phyloP scores from a whole-genome alignment of 2,888 invertebrate species.

The Augiades crinisus region DNA sequence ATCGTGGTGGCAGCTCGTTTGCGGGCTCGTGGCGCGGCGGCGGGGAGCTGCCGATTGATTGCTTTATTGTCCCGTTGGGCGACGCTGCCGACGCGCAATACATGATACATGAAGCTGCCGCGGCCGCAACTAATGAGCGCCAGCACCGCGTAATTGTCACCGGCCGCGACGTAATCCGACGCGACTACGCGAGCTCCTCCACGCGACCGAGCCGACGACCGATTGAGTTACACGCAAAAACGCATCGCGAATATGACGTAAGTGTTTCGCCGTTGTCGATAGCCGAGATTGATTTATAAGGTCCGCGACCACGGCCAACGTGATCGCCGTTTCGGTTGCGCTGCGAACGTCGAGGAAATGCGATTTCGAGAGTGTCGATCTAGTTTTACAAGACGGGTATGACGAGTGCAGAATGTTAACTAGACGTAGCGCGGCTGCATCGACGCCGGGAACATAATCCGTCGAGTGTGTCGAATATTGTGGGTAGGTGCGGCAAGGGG shows the following conservation, averaged over 20 bases:
- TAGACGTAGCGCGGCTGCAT: constrained; percentile 32
- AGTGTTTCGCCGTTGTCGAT: constrained; percentile 18
- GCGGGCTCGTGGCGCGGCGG: constrained; percentile 40
- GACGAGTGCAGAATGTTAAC: constrained; percentile 21
- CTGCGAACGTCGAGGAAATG: constrained; percentile 17
- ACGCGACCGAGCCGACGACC: constrained; percentile 38
- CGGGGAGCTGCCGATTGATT: constrained; percentile 66
- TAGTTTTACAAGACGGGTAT: constrained; percentile 20
- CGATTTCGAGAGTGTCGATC: constrained; percentile 17
- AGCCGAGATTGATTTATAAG: constrained; percentile 5
- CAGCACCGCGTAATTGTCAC: constrained; percentile 68
- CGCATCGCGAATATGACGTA: constrained; percentile 50
- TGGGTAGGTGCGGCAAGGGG: constrained; percentile 46
- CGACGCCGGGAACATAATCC: constrained; percentile 40
- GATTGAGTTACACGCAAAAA: constrained; percentile 61
- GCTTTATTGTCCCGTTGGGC: constrained; percentile 71
- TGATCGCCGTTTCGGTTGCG: constrained; percentile 26
- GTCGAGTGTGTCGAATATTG: constrained; percentile 49
- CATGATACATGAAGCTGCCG: constrained; percentile 74
- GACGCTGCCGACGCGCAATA: constrained; percentile 64
- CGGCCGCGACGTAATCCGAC: constrained; percentile 45
- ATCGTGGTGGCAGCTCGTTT: constrained; percentile 52
- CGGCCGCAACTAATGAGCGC: constrained; percentile 67
- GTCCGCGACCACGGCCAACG: background rate
- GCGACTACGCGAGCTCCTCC: constrained; percentile 20